phyloP scores from a whole-genome alignment of 2,888 invertebrate genomes.

The Gryllus longicercus region DNA sequence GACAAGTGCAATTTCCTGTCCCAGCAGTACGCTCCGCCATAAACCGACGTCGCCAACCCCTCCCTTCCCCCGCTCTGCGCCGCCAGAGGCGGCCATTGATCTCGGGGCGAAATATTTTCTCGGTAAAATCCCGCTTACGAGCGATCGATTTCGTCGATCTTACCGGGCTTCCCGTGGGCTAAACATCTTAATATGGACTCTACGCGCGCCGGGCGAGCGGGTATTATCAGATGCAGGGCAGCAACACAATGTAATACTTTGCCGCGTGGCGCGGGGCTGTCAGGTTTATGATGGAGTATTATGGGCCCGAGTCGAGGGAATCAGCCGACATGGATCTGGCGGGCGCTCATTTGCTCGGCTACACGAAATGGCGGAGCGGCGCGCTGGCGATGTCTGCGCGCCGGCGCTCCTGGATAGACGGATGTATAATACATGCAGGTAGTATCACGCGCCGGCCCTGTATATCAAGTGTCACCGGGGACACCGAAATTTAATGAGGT shows the following conservation, averaged over 20 bases:
- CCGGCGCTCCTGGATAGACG: neutral
- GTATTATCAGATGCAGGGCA: neutral
- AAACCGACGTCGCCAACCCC: conserved; percentile 1
- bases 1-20: conserved; percentile 7
- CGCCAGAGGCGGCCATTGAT: neutral
- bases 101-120: neutral
- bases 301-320: neutral
- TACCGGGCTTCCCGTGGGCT: neutral
- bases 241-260: conserved; percentile 1
- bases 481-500: conserved; percentile 9
- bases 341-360: neutral
- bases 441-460: neutral
- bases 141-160: conserved; percentile 5
- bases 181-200: neutral
- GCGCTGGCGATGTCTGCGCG: neutral
- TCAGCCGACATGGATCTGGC: conserved; percentile 1
- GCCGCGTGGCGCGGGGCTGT: conserved; percentile 6
- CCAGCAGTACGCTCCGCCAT: neutral
- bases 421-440: neutral
- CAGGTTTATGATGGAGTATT: conserved; percentile 17
- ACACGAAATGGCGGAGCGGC: neutral
- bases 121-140: neutral
- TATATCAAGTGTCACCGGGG: neutral
- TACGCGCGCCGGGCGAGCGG: neutral
- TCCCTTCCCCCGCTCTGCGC: neutral